These are phyloP conservation scores for Pseudomyrmex gracilis DNA, from an alignment of 1,140 invertebrate species.

Conservation along the genomic window DNA sequence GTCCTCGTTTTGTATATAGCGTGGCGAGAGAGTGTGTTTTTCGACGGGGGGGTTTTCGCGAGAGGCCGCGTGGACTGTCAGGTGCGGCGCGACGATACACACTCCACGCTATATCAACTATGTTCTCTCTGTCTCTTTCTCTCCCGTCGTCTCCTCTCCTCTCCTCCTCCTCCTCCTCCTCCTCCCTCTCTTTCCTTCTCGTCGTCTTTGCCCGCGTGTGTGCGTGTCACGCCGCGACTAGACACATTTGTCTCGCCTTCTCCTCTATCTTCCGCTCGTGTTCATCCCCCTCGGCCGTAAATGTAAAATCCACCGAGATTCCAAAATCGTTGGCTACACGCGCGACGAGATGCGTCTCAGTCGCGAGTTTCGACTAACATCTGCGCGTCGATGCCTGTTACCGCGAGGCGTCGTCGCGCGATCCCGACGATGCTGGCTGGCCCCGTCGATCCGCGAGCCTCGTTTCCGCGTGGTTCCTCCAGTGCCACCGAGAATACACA, in stretches of 20 bases:
- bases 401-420: slow-evolving; percentile 40
- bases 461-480: slow-evolving; percentile 56
- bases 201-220: slow-evolving; percentile 23
- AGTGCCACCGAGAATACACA: slow-evolving; percentile 48
- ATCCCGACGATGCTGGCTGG: slow-evolving; percentile 14
- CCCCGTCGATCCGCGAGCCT: background rate
- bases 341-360: slow-evolving; percentile 12
- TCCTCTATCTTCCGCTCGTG: background rate
- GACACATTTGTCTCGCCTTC: slow-evolving; percentile 37
- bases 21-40: slow-evolving; percentile 71
- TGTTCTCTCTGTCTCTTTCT: slow-evolving; percentile 26
- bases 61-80: slow-evolving; percentile 70
- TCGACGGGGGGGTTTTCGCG: slow-evolving; percentile 24
- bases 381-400: slow-evolving; percentile 1
- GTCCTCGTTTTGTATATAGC: slow-evolving; percentile 65
- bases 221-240: slow-evolving; percentile 27
- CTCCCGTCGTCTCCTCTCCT: slow-evolving; percentile 25
- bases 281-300: background rate
- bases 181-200: background rate
- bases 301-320: background rate
- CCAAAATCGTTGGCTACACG: background rate
- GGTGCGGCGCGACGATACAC: slow-evolving; percentile 46
- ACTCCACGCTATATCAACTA: slow-evolving; percentile 46
- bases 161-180: background rate
- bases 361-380: slow-evolving; percentile 29